Evolutionary conservation across 2,888 invertebrate species (phyloP), one percentile per base, ranked within the genome.

Genomic region (Monoplex corrugatus): DNA sequence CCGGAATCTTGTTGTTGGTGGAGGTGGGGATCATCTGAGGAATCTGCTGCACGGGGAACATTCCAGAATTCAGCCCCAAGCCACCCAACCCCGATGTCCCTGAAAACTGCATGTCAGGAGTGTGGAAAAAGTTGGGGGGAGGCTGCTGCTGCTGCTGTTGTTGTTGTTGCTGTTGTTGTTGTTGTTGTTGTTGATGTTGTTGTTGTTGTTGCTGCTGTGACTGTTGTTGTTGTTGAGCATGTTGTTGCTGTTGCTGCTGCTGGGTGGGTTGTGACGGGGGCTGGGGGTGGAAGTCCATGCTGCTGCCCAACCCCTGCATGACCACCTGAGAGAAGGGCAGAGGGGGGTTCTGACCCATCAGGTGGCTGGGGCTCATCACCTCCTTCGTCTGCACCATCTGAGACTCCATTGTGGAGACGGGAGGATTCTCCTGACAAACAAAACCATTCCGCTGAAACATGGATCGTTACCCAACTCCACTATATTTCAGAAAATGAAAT

Each of bases 231-330:
- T 40, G 86, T 32, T 40, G 68, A 35, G 35, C 8, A 10, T 78
- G 78, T 23, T 68, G 86, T 68, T 68, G 98, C 94, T 98, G 98
- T 96, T 98, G 97, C 91, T 97, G 97, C 92, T 97, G 87, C 23
- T 80, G 63, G 6, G 38, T 32, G 28, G 63, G 83, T 86, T 96
- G 96, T 90, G 95, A 94, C 88, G 91, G 92, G 88, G 92, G 91
- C 35, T 91, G 92, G 68, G 92, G 92, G 63, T 92, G 93, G 85
- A 92, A 92, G 87, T 94, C 94, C 50, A 93, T 93, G 90, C 92
- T 93, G 89, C 91, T 89, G 1, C 91, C 72, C 89, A 91, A 86
- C 38, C 91, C 91, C 50, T 92, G 92, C 87, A 90, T 91, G 86
- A 91, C 91, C 23, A 92, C 93, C 90, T 94, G 93, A 82, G 93